phyloP scores from a whole-genome alignment of 2,888 invertebrate genomes.

The Caenorhabditis imperialis region DNA sequence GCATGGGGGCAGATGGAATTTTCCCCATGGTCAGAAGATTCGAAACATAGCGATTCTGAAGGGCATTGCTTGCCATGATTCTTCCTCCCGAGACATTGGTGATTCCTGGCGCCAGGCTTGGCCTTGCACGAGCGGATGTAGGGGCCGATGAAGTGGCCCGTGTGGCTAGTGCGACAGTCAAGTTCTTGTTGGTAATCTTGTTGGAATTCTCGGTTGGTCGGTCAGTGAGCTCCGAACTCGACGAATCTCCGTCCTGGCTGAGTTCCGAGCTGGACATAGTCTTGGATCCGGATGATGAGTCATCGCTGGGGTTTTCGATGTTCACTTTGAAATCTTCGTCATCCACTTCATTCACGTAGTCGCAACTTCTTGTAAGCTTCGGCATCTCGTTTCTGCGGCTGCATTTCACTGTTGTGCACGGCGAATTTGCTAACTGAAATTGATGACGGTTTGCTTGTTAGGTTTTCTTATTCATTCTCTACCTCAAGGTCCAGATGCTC shows the following conservation, averaged over 20 bases:
- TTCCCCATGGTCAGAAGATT: conserved; percentile 52
- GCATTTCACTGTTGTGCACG: conserved; percentile 50
- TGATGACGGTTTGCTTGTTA: not conserved
- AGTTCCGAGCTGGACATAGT: conserved; percentile 28
- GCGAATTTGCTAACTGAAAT: conserved; percentile 55
- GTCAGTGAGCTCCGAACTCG: conserved; percentile 61
- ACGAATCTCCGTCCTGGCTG: conserved; percentile 63
- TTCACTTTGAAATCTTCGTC: conserved; percentile 41
- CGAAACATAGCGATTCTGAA: conserved; percentile 3
- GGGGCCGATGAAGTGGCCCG: conserved; percentile 31
- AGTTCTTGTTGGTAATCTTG: conserved; percentile 6
- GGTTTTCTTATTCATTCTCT: not conserved
- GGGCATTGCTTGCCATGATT: conserved; percentile 45
- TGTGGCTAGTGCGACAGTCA: not conserved
- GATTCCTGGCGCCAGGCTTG: conserved; percentile 30
- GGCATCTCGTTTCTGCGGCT: conserved; percentile 32
- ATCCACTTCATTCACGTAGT: conserved; percentile 50
- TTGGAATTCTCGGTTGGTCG: conserved; percentile 1
- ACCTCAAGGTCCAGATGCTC: conserved; percentile 68
- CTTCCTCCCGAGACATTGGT: conserved; percentile 26
- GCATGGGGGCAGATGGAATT: conserved; percentile 61
- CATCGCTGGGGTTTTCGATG: conserved; percentile 1
- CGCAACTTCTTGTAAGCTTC: conserved; percentile 55
- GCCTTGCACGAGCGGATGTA: conserved; percentile 24
- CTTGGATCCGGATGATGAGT: not conserved